phyloP scores from a whole-genome alignment of 2,888 invertebrate genomes.

The Herminia tarsipennalis region DNA sequence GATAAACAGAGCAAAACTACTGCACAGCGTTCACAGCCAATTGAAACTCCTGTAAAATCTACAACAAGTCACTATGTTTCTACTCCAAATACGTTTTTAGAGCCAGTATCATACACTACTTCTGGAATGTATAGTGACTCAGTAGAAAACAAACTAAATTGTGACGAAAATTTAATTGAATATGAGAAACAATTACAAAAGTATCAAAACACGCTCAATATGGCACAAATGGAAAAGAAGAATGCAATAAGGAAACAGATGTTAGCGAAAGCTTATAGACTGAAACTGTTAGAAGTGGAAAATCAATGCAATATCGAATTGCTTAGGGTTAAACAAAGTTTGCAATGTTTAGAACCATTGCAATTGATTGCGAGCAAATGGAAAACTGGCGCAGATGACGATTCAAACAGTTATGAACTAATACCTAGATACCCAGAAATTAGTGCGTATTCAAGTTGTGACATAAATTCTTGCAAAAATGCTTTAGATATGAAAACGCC shows the following conservation, averaged over 20 bases:
- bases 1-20: conserved; percentile 53
- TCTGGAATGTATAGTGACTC: conserved; percentile 55
- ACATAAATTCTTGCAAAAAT: conserved; percentile 50
- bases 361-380: conserved; percentile 74
- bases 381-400: conserved; percentile 61
- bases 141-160: conserved; percentile 66
- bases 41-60: conserved; percentile 20
- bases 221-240: conserved; percentile 79
- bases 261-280: conserved; percentile 75
- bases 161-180: conserved; percentile 72
- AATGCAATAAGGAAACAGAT: conserved; percentile 78
- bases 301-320: conserved; percentile 80
- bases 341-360: conserved; percentile 77
- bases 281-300: conserved; percentile 78
- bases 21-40: conserved; percentile 10
- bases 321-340: conserved; percentile 74
- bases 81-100: conserved; percentile 28
- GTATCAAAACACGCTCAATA: conserved; percentile 75
- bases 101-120: conserved; percentile 31
- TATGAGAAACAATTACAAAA: conserved; percentile 78
- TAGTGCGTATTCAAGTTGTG: conserved; percentile 52
- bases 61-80: conserved; percentile 30
- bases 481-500: conserved; percentile 41
- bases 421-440: conserved; percentile 71
- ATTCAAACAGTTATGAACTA: conserved; percentile 65